Percentiles rank a stretch among this genome's conserved stretches.
These are phyloP conservation scores for Mirounga angustirostris DNA, from an alignment of 2,113 vertebrate species.

Conservation along the genomic window DNA sequence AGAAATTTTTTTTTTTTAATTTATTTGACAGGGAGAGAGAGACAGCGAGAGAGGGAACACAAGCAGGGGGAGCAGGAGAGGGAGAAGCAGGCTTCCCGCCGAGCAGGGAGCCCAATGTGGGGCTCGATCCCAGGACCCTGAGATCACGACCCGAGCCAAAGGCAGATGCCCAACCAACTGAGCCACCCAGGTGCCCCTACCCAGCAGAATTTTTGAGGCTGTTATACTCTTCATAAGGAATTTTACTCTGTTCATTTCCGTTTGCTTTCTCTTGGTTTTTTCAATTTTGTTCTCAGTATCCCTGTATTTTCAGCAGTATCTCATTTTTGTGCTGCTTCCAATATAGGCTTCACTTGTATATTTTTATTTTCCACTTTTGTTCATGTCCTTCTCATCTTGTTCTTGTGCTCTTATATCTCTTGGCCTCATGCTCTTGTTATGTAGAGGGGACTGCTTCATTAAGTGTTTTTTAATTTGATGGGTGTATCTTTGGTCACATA, in stretches of 20 bases:
- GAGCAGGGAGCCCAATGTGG: too few relatives aligned
- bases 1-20: neutral
- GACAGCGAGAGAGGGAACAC: too few relatives aligned
- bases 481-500: neutral
- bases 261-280: neutral
- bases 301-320: neutral
- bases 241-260: neutral
- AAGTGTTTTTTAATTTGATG: neutral
- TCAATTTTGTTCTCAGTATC: neutral
- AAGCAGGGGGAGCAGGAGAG: too few relatives aligned
- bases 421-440: neutral
- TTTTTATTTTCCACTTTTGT: neutral
- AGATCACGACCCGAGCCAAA: too few relatives aligned
- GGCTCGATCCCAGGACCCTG: too few relatives aligned
- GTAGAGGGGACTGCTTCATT: neutral
- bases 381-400: neutral
- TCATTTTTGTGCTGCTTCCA: neutral
- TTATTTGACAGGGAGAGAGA: too few relatives aligned
- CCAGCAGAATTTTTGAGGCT: neutral
- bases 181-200: neutral
- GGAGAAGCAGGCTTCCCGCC: too few relatives aligned
- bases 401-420: neutral
- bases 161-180: too few relatives aligned
- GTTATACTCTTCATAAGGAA: neutral
- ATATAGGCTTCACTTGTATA: neutral